Evolutionary conservation across 2,113 vertebrate genomes (phyloP).

Genomic region (Ranitomeya variabilis): DNA sequence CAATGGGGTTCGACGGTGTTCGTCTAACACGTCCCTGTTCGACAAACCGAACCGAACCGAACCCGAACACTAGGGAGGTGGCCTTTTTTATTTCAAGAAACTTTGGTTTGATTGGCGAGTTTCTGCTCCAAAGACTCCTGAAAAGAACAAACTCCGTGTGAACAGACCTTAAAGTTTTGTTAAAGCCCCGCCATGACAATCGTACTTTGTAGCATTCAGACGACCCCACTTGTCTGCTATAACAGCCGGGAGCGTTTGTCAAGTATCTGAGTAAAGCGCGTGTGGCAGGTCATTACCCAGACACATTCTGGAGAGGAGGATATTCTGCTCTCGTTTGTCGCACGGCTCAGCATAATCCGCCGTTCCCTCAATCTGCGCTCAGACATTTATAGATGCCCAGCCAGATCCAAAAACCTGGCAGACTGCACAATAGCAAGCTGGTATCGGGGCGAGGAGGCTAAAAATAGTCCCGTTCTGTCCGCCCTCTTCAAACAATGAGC

Average conservation of each 20-base stretch:
- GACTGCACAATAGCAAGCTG: conserved; percentile 46
- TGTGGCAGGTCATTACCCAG: conserved; percentile 41
- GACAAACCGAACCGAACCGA: no score
- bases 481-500: conserved; percentile 53
- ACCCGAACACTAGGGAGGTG: no score
- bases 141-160: no score
- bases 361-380: conserved; percentile 44
- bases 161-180: no score
- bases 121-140: no score
- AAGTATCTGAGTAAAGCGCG: conserved; percentile 1
- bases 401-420: conserved; percentile 53
- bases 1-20: no score
- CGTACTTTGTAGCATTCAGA: neutral
- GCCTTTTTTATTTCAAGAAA: no score
- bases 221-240: neutral
- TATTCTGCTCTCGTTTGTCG: conserved; percentile 1
- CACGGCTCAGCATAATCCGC: conserved; percentile 38
- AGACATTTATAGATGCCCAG: conserved; percentile 47
- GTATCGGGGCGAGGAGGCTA: conserved; percentile 44
- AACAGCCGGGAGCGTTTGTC: neutral
- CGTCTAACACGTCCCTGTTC: no score
- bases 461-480: conserved; percentile 43
- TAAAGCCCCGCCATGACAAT: neutral
- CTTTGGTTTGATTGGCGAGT: no score
- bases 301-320: conserved; percentile 36